Evolutionary conservation across 2,113 vertebrate genomes (phyloP).

Genomic region (Chrysochloris asiatica): DNA sequence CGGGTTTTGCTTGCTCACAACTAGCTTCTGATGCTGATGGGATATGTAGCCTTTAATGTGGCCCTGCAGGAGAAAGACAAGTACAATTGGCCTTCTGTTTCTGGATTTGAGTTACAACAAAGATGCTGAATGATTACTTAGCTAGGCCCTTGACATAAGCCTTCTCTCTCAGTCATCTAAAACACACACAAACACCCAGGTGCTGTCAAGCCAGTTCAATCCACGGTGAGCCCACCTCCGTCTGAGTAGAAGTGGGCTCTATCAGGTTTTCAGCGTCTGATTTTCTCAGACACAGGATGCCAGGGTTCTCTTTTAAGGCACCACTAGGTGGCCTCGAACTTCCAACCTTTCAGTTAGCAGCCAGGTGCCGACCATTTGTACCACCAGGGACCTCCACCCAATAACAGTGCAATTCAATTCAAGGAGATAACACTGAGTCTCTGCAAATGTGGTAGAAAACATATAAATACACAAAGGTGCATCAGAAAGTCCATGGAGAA

Average conservation of each 20-base stretch:
- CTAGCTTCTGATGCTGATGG: constrained; percentile 98
- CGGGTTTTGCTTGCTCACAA: constrained; percentile 98
- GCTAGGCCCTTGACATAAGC: no score
- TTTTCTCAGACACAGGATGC: background rate
- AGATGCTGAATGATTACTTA: no score
- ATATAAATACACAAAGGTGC: background rate
- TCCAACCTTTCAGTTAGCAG: background rate
- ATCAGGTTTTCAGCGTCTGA: background rate
- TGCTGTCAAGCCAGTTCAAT: background rate
- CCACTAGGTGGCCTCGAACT: background rate
- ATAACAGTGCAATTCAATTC: accelerated
- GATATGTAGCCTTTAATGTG: constrained; percentile 99
- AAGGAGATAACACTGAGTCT: background rate
- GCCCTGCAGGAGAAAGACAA: constrained; percentile 84
- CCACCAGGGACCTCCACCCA: background rate
- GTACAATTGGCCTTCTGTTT: background rate
- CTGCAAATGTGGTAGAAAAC: accelerated
- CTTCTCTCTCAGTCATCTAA: background rate
- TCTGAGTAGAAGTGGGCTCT: background rate
- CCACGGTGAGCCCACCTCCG: background rate
- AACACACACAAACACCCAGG: background rate
- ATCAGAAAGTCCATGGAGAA: no score
- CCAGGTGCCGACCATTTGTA: background rate
- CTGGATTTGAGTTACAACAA: background rate
- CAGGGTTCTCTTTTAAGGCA: background rate